Percentiles rank a stretch among this genome's conserved stretches.
Evolutionary conservation across 2,113 vertebrate genomes (phyloP).

Genomic region (Hippopotamus amphibius): DNA sequence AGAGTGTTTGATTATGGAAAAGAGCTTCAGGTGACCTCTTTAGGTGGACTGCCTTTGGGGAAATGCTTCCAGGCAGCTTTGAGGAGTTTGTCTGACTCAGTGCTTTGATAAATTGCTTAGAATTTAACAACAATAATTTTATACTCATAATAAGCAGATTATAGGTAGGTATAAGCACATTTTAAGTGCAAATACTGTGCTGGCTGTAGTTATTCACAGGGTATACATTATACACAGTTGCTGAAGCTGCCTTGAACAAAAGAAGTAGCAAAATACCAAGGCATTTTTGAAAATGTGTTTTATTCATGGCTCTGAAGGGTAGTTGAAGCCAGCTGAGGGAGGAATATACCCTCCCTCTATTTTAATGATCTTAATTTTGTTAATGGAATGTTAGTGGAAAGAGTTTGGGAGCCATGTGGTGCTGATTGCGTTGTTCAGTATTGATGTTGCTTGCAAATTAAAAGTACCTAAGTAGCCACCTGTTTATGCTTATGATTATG

Average conservation of each 20-base stretch:
- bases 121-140: constrained; percentile 58
- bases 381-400: constrained; percentile 69
- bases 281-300: constrained; percentile 58
- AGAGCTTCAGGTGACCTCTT: neutral
- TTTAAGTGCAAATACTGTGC: constrained; percentile 43
- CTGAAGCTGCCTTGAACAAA: constrained; percentile 61
- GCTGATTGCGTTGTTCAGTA: constrained; percentile 64
- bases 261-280: constrained; percentile 57
- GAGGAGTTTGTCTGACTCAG: constrained; percentile 7
- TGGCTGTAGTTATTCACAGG: constrained; percentile 19
- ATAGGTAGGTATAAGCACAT: constrained; percentile 9
- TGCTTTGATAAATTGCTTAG: constrained; percentile 47
- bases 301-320: constrained; percentile 65
- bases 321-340: constrained; percentile 33
- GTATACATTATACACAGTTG: constrained; percentile 56
- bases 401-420: constrained; percentile 69
- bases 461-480: constrained; percentile 78
- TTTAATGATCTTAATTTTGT: constrained; percentile 75
- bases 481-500: constrained; percentile 77
- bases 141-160: constrained; percentile 53
- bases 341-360: constrained; percentile 55
- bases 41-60: neutral
- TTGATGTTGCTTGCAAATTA: constrained; percentile 69
- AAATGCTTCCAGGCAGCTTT: constrained; percentile 38
- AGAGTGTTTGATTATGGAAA: constrained; percentile 45